Conservation (phyloP, 2,113 vertebrate species). For the Ceyx cyanopectus region DNA sequence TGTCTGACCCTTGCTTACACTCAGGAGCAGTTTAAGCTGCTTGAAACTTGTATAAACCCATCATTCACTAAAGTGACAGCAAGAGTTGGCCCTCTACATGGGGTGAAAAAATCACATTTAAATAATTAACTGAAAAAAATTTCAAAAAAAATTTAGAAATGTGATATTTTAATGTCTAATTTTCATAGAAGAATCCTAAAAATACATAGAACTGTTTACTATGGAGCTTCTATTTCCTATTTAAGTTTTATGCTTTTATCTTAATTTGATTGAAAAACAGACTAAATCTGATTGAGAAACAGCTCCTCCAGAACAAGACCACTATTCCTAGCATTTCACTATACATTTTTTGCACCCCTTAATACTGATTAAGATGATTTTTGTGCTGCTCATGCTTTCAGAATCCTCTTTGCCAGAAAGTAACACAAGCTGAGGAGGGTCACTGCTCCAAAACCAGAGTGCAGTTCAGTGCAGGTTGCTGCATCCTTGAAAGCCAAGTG, state of each 20-base stretch:
- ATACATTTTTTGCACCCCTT: background rate
- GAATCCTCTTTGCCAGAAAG: background rate
- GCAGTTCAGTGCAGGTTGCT: background rate
- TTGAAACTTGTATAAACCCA: background rate
- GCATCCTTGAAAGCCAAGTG: rapidly evolving
- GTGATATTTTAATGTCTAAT: background rate
- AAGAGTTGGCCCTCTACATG: background rate
- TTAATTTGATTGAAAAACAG: background rate
- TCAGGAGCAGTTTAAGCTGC: background rate
- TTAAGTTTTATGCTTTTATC: background rate
- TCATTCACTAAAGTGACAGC: background rate
- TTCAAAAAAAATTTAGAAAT: background rate
- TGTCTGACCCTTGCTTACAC: background rate
- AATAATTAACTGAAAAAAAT: background rate
- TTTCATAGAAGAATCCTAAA: background rate
- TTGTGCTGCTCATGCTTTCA: background rate
- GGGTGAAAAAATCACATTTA: background rate
- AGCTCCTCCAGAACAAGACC: background rate
- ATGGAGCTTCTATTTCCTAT: background rate
- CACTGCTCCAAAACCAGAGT: background rate
- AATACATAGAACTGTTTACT: background rate
- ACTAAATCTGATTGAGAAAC: background rate
- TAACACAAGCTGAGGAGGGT: background rate
- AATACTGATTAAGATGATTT: background rate
- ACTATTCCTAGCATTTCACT: background rate